These are phyloP conservation scores for Meloidogyne floridensis DNA, from an alignment of 1,140 invertebrate genomes.

Conservation along the genomic window DNA sequence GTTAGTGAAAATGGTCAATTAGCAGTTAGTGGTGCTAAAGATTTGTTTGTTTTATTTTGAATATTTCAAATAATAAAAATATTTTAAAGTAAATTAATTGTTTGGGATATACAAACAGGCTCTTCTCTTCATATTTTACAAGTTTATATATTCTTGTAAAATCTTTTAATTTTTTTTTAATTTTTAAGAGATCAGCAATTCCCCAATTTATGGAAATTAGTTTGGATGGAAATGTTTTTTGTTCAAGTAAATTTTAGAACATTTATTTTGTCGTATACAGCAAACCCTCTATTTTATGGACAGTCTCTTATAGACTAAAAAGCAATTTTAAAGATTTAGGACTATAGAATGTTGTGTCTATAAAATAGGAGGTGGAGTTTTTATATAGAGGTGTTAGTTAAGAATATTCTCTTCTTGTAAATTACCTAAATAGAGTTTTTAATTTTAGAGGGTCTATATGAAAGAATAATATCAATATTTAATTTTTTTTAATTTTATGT, in stretches of 20 bases:
- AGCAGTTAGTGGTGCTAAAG: conserved; percentile 36
- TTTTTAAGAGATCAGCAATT: conserved; percentile 56
- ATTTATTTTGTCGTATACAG: not conserved
- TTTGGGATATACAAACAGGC: conserved; percentile 55
- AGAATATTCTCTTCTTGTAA: not conserved
- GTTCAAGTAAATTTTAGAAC: conserved; percentile 41
- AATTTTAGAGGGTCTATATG: no score
- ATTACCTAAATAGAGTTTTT: not conserved
- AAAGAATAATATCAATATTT: not conserved
- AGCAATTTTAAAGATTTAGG: no score
- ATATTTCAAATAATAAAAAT: not conserved
- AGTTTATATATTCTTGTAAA: not conserved
- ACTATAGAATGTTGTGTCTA: no score
- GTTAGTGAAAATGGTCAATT: conserved; percentile 46
- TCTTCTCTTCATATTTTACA: conserved; percentile 22
- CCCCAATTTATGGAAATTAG: conserved; percentile 42
- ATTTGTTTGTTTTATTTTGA: not conserved
- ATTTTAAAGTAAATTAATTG: conserved; percentile 32
- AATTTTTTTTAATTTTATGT: conserved; percentile 27
- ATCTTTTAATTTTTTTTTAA: not conserved
- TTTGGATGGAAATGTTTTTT: conserved; percentile 42
- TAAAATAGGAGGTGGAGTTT: no score
- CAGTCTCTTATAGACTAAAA: no score
- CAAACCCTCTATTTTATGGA: not conserved
- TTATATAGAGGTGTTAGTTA: no score